Evolutionary conservation across 2,797 vertebrate species (phyloP), one percentile per base, ranked within the genome.

Genomic region (Poeciliopsis infans): DNA sequence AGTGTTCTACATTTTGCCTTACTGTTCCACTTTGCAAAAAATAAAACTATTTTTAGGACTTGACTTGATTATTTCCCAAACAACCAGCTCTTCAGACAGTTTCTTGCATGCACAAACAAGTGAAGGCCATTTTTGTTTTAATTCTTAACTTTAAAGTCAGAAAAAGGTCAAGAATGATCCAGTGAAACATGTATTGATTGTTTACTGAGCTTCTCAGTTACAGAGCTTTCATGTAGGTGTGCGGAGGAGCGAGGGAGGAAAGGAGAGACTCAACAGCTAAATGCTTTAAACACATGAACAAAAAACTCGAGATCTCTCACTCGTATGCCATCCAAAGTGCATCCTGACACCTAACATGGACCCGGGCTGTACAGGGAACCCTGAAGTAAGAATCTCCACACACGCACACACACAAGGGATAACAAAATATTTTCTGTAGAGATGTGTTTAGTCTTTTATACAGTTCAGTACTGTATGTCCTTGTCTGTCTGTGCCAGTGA

Each of bases 211-310:
- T 18, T 43, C 25, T n/a, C 53, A 11, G 15, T n/a, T 15, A 70
- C 76, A 84, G 72, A 69, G 66, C 72, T 79, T 68, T 72, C 64
- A 74, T 36, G 70, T 53, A 47, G 15, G 2, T 46, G 59, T 72
- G 73, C 77, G 59, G 80, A 64, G 74, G n/a, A 12, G n/a, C 12
- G 57, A 18, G 16, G 55, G 55, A n/a, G 8, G 53, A n/a, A 10
- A 2, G 8, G 47, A 20, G 2, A 20, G 47, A 49, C 47, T 49
- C 16, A 20, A 18, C 47, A 49, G 47, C 47, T 18, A 55, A 64
- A 83, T 72, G 76, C 81, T 89, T 89, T 83, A 76, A 89, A 82
- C 79, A 74, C 70, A 28, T 2, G 47, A 86, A 87, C 76, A 85
- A 74, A 84, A 72, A 81, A 78, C 86, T 69, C 61, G 45, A 69